Conservation (phyloP, 1,140 invertebrate species). For the Leptonema lineaticorne region DNA sequence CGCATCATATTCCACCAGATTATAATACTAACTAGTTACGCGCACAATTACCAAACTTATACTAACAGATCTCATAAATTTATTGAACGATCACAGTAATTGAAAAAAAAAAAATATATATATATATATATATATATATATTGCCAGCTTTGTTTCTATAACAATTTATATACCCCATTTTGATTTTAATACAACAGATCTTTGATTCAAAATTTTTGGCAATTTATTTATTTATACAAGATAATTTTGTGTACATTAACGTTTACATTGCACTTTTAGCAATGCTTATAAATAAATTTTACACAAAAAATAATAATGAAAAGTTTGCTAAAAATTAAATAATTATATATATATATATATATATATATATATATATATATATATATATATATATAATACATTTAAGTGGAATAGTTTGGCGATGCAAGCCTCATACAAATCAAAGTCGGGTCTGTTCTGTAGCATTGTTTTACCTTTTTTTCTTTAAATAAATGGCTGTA, state of each 20-base stretch:
- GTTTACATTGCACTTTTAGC: background rate
- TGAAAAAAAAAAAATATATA: constrained; percentile 2
- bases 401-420: constrained; percentile 1
- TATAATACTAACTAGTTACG: constrained; percentile 6
- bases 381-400: constrained; percentile 19
- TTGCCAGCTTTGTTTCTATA: background rate
- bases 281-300: background rate
- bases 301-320: constrained; percentile 8
- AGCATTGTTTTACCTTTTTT: constrained; percentile 12
- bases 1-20: constrained; percentile 20
- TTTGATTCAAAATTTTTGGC: no score
- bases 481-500: constrained; percentile 35
- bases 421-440: constrained; percentile 22
- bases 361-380: constrained; percentile 13
- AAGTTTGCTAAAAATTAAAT: constrained; percentile 11
- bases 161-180: background rate
- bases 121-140: background rate
- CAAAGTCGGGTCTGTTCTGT: constrained; percentile 22
- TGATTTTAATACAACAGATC: background rate
- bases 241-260: no score
- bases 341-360: constrained; percentile 1
- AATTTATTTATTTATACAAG: no score
- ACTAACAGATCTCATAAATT: constrained; percentile 38
- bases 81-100: constrained; percentile 14
- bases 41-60: constrained; percentile 31